phyloP scores from a whole-genome alignment of 1,140 invertebrate species.

The Nilaparvata lugens region DNA sequence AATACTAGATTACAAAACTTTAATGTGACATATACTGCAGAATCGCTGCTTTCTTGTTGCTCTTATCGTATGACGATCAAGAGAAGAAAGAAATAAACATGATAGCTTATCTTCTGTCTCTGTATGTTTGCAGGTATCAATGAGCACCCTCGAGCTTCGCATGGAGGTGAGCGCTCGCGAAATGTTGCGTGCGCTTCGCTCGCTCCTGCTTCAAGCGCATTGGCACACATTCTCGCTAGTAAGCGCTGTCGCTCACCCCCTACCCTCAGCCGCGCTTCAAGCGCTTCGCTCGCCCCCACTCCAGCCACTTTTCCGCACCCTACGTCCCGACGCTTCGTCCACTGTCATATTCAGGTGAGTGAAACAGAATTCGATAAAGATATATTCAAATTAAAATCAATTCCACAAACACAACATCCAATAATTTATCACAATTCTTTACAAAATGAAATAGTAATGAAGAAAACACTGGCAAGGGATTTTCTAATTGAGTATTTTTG shows the following conservation, averaged over 20 bases:
- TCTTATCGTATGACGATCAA: too few relatives aligned
- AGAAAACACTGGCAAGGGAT: not conserved
- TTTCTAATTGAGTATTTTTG: too few relatives aligned
- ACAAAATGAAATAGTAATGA: not conserved
- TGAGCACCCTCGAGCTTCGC: slow-evolving; percentile 21
- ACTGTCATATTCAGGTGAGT: slow-evolving; percentile 21
- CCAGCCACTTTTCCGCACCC: slow-evolving; percentile 14
- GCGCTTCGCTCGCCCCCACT: slow-evolving; percentile 11
- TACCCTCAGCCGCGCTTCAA: slow-evolving; percentile 8
- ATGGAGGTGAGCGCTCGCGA: slow-evolving; percentile 21
- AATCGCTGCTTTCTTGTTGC: too few relatives aligned
- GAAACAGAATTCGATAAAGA: not conserved
- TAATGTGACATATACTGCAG: too few relatives aligned
- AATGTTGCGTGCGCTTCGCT: slow-evolving; percentile 19
- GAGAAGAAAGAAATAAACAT: too few relatives aligned
- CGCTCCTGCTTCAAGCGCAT: slow-evolving; percentile 23
- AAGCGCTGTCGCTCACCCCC: slow-evolving; percentile 14
- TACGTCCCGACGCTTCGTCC: slow-evolving; percentile 13
- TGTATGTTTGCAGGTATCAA: slow-evolving; percentile 18
- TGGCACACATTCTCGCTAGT: slow-evolving; percentile 28
- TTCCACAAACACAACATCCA: not conserved
- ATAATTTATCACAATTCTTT: not conserved
- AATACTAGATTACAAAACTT: too few relatives aligned
- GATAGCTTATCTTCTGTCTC: not conserved
- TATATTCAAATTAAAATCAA: not conserved